phyloP scores from a whole-genome alignment of 1,140 invertebrate genomes.

The Elymnias hypermnestra region DNA sequence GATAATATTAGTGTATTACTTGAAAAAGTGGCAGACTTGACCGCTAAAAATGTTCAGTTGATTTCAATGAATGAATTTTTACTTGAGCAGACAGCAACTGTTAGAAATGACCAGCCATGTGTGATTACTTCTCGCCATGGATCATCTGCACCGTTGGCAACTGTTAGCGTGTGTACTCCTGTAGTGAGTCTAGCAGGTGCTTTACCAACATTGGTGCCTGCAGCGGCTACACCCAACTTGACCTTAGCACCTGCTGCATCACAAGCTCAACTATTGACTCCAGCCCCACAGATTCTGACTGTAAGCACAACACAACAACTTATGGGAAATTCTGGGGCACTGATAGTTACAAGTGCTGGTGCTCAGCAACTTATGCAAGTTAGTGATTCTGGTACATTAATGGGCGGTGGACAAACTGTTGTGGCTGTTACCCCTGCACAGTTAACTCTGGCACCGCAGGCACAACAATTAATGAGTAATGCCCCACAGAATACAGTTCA shows the following conservation, averaged over 20 bases:
- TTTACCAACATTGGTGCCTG: conserved; percentile 54
- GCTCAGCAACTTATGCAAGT: conserved; percentile 70
- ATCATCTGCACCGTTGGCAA: conserved; percentile 62
- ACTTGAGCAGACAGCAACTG: conserved; percentile 56
- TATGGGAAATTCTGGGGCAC: conserved; percentile 61
- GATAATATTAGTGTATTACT: conserved; percentile 67
- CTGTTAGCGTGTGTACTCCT: conserved; percentile 66
- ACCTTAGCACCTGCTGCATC: conserved; percentile 60
- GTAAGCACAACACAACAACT: conserved; percentile 68
- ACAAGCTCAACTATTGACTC: conserved; percentile 59
- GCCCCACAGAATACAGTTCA: conserved; percentile 55
- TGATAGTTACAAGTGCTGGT: conserved; percentile 69
- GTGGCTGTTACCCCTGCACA: conserved; percentile 66
- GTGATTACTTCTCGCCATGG: conserved; percentile 67
- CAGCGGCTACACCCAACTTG: conserved; percentile 55
- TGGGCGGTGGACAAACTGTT: conserved; percentile 66
- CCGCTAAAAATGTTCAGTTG: conserved; percentile 63
- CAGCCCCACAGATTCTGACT: conserved; percentile 63
- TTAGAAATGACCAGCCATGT: conserved; percentile 58
- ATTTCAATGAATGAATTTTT: conserved; percentile 72
- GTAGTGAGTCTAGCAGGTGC: conserved; percentile 63
- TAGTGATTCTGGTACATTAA: conserved; percentile 63
- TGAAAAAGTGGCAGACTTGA: conserved; percentile 62
- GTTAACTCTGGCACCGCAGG: conserved; percentile 54
- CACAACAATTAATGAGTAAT: conserved; percentile 60